phyloP scores from a whole-genome alignment of 64 coral and sea anemone genomes.

The Pocillopora verrucosa region DNA sequence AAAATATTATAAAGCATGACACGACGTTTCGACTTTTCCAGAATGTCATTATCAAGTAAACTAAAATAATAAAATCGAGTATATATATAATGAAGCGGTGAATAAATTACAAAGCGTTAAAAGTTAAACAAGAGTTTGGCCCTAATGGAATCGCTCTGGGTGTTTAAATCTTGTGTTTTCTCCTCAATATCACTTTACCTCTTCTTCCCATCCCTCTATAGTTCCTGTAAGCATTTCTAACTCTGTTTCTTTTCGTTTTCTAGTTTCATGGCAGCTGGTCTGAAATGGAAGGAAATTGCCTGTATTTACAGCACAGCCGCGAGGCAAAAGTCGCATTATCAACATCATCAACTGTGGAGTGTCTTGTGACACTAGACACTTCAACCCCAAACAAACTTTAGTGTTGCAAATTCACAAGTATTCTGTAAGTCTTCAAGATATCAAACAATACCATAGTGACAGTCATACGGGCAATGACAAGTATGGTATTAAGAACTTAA shows the following conservation, averaged over 20 bases:
- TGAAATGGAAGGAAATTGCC: constrained; percentile 36
- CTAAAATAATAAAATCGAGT: no score
- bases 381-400: background rate
- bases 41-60: no score
- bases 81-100: no score
- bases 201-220: constrained; percentile 96
- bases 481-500: background rate
- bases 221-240: constrained; percentile 95
- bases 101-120: no score
- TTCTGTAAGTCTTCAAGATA: background rate
- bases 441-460: background rate
- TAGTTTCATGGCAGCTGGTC: constrained; percentile 97
- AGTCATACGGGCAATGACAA: background rate
- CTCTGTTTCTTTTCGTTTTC: constrained; percentile 96
- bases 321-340: background rate
- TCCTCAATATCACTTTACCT: constrained; percentile 43
- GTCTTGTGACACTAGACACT: background rate
- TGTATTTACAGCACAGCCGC: background rate
- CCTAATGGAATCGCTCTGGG: no score
- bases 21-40: no score
- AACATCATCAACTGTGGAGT: background rate
- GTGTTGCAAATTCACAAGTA: background rate
- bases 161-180: background rate
- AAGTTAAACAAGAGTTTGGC: no score
- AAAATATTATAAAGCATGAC: no score